Evolutionary conservation across 2,888 invertebrate genomes (phyloP).

Genomic region (Cryptocephalus moraei): DNA sequence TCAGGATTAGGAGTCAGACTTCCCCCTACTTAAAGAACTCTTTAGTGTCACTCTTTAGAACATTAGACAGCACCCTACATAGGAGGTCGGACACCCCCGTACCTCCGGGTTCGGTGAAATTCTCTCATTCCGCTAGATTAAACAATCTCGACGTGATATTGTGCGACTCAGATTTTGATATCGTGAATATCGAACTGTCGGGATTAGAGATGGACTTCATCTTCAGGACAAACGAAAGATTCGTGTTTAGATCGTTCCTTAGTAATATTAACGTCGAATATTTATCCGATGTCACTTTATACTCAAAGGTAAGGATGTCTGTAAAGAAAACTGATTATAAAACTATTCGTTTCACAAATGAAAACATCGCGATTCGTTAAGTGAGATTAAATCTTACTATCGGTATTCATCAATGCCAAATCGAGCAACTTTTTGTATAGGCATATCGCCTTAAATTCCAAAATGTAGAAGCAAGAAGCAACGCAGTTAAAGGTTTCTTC

Average conservation of each 20-base stretch:
- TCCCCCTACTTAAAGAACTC: conserved; percentile 21
- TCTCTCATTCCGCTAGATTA: conserved; percentile 56
- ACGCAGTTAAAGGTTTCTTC: too few relatives aligned
- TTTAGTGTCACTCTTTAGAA: conserved; percentile 19
- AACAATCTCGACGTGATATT: conserved; percentile 53
- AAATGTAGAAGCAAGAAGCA: too few relatives aligned
- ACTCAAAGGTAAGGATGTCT: conserved; percentile 62
- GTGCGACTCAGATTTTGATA: conserved; percentile 60
- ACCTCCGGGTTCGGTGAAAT: conserved; percentile 65
- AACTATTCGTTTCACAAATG: background rate
- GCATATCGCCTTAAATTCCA: too few relatives aligned
- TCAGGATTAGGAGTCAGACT: conserved; percentile 21
- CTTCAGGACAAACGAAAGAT: conserved; percentile 66
- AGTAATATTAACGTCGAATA: conserved; percentile 61
- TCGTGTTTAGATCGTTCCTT: conserved; percentile 60
- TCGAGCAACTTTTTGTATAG: too few relatives aligned
- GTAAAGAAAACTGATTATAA: too few relatives aligned
- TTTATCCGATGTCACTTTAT: conserved; percentile 61
- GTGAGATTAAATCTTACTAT: too few relatives aligned
- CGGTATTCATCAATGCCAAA: too few relatives aligned
- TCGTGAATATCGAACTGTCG: conserved; percentile 54
- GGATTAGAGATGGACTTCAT: conserved; percentile 67
- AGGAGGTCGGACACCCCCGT: conserved; percentile 52
- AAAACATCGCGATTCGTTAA: too few relatives aligned
- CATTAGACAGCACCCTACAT: conserved; percentile 21